A percentile compares a stretch with the other conserved stretches of the same genome.
Evolutionary conservation across 2,888 invertebrate species (phyloP).

Genomic region (Dichetophora obliterata): DNA sequence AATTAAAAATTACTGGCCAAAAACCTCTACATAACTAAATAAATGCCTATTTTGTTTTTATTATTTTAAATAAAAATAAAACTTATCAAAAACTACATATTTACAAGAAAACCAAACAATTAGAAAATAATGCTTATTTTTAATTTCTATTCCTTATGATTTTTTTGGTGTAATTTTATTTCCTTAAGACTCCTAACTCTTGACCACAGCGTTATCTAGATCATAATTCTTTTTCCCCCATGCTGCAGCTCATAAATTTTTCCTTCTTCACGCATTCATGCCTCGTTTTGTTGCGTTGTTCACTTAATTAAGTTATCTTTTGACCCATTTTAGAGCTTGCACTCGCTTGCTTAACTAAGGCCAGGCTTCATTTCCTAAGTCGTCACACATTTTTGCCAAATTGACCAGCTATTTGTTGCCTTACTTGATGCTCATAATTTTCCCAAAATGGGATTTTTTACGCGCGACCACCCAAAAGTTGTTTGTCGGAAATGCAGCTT

Average conservation of each 20-base stretch:
- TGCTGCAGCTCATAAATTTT: neutral
- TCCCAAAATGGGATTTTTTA: constrained; percentile 8
- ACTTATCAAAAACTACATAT: neutral
- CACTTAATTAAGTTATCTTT: constrained; percentile 27
- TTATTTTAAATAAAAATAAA: neutral
- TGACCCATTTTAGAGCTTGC: constrained; percentile 7
- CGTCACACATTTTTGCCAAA: constrained; percentile 13
- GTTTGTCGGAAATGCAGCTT: neutral
- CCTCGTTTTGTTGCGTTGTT: neutral
- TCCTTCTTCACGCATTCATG: neutral
- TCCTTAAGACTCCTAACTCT: neutral
- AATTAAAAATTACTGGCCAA: no score
- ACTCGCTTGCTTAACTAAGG: neutral
- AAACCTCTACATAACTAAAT: no score
- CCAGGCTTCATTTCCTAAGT: neutral
- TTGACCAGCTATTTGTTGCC: neutral
- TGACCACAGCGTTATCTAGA: neutral
- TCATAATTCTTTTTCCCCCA: neutral
- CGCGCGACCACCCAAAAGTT: constrained; percentile 6
- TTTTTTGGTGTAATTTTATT: neutral
- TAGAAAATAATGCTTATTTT: neutral
- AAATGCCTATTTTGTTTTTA: no score
- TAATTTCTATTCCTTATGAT: neutral
- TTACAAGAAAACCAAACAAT: neutral
- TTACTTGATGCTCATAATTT: neutral